A percentile compares a stretch with the other conserved stretches of the same genome.
phyloP scores from a whole-genome alignment of 1,140 invertebrate species.

The Pogonomyrmex californicus region DNA sequence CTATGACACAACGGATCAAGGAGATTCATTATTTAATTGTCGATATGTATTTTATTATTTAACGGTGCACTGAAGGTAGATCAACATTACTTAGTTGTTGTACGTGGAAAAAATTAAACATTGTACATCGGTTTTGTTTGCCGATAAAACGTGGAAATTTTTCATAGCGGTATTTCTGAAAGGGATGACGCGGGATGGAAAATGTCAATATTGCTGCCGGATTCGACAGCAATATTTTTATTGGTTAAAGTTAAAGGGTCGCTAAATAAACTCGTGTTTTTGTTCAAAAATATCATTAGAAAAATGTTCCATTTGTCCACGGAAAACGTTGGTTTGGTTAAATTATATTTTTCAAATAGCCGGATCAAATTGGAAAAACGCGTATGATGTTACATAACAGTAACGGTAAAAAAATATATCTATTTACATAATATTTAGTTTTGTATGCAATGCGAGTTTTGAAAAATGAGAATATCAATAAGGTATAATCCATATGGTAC shows the following conservation, averaged over 20 bases:
- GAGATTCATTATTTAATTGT: not conserved
- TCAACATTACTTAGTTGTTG: not conserved
- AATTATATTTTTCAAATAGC: conserved; percentile 11
- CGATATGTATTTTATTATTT: conserved; percentile 18
- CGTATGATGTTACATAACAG: not conserved
- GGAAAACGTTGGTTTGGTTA: not conserved
- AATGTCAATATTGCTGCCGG: conserved; percentile 56
- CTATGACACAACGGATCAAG: not conserved
- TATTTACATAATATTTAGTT: conserved; percentile 36
- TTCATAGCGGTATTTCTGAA: conserved; percentile 45
- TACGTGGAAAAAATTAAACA: conserved; percentile 12
- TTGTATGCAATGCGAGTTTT: not conserved
- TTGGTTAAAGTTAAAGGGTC: conserved; percentile 44
- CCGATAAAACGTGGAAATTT: conserved; percentile 38
- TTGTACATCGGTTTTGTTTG: conserved; percentile 24
- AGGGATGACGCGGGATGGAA: conserved; percentile 38
- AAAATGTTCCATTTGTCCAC: conserved; percentile 22
- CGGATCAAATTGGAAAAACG: conserved; percentile 32
- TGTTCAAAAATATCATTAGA: conserved; percentile 56
- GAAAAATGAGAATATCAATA: conserved; percentile 22
- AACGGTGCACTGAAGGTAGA: not conserved
- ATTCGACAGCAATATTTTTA: conserved; percentile 54
- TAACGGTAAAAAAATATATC: conserved; percentile 21
- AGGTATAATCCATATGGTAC: not conserved
- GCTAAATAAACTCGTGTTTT: conserved; percentile 51